Percentiles rank a stretch among this genome's conserved stretches.
phyloP scores from a whole-genome alignment of 2,113 vertebrate species.

The Ursus arctos region DNA sequence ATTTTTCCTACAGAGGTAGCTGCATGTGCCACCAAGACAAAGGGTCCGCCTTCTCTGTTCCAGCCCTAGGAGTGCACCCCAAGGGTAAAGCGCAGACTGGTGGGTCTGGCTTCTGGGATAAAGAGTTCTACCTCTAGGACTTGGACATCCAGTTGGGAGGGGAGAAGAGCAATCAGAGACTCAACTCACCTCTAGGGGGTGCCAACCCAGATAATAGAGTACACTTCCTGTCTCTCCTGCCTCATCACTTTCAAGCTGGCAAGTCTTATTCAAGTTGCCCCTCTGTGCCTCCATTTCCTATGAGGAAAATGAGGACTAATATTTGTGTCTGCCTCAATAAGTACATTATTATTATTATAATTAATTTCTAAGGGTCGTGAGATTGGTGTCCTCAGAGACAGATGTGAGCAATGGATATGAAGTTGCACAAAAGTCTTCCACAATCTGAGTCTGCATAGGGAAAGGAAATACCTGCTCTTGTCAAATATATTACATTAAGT shows the following conservation, averaged over 20 bases:
- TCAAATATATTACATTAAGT: background rate
- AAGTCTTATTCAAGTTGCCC: background rate
- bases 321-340: background rate
- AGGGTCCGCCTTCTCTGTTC: background rate
- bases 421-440: background rate
- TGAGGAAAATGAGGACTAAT: background rate
- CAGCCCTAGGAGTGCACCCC: background rate
- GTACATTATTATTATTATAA: background rate
- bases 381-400: background rate
- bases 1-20: background rate
- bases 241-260: background rate
- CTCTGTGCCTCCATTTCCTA: background rate
- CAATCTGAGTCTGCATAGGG: background rate
- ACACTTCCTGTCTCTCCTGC: fast-evolving
- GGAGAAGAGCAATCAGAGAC: background rate
- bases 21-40: background rate
- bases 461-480: background rate
- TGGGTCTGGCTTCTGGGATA: background rate
- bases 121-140: background rate
- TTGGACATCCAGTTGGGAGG: background rate
- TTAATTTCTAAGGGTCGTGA: background rate
- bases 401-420: background rate
- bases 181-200: background rate
- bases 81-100: background rate
- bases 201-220: background rate